Evolutionary conservation across 2,797 vertebrate species (phyloP).

Genomic region (Gallinago solitaria): DNA sequence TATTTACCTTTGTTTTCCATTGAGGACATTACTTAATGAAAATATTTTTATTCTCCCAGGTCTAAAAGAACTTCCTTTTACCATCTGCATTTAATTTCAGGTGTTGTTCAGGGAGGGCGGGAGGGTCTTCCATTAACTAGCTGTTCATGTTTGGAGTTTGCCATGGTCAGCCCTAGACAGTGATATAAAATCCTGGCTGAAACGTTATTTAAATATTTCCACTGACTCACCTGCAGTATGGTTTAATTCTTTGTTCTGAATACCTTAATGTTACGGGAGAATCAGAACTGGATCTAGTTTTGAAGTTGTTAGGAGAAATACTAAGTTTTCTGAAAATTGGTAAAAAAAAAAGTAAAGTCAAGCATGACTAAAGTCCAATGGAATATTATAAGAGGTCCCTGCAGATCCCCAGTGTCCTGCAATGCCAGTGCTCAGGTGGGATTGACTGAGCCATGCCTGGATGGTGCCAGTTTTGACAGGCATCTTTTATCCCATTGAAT

Average conservation of each 20-base stretch:
- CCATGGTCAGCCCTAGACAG: background rate
- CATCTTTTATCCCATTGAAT: background rate
- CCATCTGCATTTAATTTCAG: constrained; percentile 8
- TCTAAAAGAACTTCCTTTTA: background rate
- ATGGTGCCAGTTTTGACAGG: background rate
- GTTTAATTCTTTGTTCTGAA: background rate
- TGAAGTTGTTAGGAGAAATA: background rate
- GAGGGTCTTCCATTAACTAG: background rate
- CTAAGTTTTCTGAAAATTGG: background rate
- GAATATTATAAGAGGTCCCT: background rate
- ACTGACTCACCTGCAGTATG: background rate
- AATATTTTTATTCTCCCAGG: background rate
- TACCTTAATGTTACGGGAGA: background rate
- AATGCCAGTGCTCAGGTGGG: background rate
- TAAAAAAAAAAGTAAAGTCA: background rate
- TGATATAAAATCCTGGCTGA: background rate
- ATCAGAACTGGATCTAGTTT: background rate
- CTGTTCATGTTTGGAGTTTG: background rate
- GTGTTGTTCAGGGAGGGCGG: background rate
- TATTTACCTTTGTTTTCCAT: background rate
- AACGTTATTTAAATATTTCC: background rate
- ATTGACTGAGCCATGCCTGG: background rate
- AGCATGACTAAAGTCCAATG: background rate
- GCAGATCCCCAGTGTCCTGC: background rate
- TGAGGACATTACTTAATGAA: background rate